These are phyloP conservation scores for Calliopum simillimum DNA, from an alignment of 2,888 invertebrate genomes.

Conservation along the genomic window DNA sequence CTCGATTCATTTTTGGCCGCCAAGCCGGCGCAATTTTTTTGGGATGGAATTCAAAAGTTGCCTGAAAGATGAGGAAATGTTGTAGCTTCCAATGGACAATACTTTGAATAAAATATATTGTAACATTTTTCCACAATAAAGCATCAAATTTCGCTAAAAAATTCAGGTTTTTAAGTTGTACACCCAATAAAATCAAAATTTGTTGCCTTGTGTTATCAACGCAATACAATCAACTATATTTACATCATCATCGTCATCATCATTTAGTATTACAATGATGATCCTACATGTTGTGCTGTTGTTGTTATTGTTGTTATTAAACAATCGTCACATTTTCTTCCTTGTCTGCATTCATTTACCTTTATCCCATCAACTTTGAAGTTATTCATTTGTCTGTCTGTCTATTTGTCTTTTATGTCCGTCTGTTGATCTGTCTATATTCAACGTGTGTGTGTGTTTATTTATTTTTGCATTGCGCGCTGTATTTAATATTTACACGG, in stretches of 20 bases:
- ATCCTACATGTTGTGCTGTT: neutral
- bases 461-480: constrained; percentile 31
- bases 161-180: no score
- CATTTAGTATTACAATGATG: neutral
- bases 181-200: no score
- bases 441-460: constrained; percentile 21
- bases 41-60: no score
- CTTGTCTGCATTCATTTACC: neutral
- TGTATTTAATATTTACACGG: constrained; percentile 42
- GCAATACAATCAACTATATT: neutral
- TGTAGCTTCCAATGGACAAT: no score
- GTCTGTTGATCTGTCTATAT: constrained; percentile 27
- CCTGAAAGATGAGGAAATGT: no score
- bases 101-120: no score
- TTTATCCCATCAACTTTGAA: neutral
- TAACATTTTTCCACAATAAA: no score
- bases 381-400: constrained; percentile 7
- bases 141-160: no score
- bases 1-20: no score
- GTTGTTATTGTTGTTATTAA: constrained; percentile 22
- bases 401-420: neutral
- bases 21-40: no score
- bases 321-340: constrained; percentile 7
- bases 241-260: neutral
- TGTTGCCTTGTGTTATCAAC: no score